Evolutionary conservation across 2,888 invertebrate species (phyloP).

Genomic region (Sphecodes monilicornis): DNA sequence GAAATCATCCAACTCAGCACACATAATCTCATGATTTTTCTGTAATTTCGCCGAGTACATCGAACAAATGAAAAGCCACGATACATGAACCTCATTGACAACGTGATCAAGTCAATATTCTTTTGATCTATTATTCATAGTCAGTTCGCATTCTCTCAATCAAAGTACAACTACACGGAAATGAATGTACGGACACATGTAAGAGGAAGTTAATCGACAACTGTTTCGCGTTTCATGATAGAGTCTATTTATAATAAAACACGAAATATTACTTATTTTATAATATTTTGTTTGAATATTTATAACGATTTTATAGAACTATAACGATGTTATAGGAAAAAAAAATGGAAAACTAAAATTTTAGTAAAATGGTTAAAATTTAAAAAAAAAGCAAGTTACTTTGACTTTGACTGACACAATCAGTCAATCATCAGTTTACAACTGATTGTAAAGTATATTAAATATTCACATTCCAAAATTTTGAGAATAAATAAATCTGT

Average conservation of each 20-base stretch:
- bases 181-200: not conserved
- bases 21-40: not conserved
- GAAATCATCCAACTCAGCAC: slow-evolving; percentile 24
- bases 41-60: not conserved
- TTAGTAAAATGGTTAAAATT: too few species aligned
- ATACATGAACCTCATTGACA: not conserved
- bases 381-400: too few species aligned
- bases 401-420: too few species aligned
- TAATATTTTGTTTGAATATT: not conserved
- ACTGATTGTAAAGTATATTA: too few species aligned
- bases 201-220: not conserved
- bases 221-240: not conserved
- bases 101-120: not conserved
- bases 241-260: not conserved
- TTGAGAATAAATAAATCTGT: too few species aligned
- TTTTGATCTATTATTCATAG: slow-evolving; percentile 23
- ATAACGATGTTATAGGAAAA: too few species aligned
- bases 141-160: not conserved
- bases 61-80: not conserved
- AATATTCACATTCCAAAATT: too few species aligned
- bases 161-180: not conserved
- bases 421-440: too few species aligned
- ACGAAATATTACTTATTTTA: not conserved
- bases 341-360: too few species aligned
- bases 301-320: too few species aligned